Evolutionary conservation across 2,888 invertebrate species (phyloP).

Genomic region (Ellobium chinense): DNA sequence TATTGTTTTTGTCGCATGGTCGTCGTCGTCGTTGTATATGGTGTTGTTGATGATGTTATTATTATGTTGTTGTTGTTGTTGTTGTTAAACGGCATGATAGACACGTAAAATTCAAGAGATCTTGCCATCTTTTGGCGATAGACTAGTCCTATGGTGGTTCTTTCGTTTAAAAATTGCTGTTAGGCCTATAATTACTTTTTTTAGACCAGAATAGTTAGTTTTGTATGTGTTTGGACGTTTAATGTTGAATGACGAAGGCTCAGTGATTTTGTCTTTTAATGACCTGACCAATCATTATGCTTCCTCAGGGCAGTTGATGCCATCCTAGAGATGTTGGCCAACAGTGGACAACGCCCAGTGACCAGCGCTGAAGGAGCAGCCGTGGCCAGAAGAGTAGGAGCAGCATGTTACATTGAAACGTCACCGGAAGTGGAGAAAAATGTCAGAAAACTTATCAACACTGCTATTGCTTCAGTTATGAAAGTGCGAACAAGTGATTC

Average conservation of each 20-base stretch:
- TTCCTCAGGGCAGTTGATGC: slow-evolving; percentile 49
- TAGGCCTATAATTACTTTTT: no score
- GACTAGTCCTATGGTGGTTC: no score
- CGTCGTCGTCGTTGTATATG: no score
- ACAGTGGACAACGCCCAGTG: slow-evolving; percentile 58
- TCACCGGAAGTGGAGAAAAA: slow-evolving; percentile 67
- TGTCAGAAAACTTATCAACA: slow-evolving; percentile 62
- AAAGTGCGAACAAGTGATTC: slow-evolving; percentile 25
- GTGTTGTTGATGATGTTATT: no score
- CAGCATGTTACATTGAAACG: slow-evolving; percentile 67
- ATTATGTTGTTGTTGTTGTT: no score
- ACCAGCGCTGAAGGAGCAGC: slow-evolving; percentile 56
- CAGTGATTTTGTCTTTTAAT: neutral
- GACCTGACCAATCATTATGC: no score
- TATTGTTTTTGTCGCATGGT: no score
- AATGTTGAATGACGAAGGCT: neutral
- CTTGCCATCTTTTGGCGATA: no score
- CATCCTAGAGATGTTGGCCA: slow-evolving; percentile 54
- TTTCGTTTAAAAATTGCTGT: no score
- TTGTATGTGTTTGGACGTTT: neutral
- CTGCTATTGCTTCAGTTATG: slow-evolving; percentile 67
- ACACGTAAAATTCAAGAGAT: no score
- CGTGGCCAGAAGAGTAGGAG: slow-evolving; percentile 60
- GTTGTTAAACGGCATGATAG: no score
- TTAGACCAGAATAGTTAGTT: no score